These are phyloP conservation scores for Berghia stephanieae DNA, from an alignment of 1,140 invertebrate genomes.

Conservation along the genomic window DNA sequence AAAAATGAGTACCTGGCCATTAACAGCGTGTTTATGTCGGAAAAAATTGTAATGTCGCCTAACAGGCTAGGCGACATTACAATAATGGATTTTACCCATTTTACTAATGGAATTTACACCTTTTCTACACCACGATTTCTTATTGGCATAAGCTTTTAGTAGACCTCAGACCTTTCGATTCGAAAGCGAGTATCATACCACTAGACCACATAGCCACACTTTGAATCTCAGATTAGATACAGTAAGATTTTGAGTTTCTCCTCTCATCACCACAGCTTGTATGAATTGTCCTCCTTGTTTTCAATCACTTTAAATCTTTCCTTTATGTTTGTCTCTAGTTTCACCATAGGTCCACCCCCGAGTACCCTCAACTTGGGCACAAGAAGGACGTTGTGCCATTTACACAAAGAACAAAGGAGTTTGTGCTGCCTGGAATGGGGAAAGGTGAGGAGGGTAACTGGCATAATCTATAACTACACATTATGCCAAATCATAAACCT, in stretches of 20 bases:
- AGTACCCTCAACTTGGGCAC: conserved; percentile 96
- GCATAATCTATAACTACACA: no score
- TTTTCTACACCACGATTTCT: neutral
- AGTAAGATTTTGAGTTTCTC: neutral
- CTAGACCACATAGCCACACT: no score
- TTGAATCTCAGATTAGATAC: no score
- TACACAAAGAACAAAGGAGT: conserved; percentile 93
- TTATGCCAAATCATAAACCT: no score
- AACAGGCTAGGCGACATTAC: no score
- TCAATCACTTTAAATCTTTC: neutral
- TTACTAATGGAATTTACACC: neutral
- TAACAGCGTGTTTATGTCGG: no score
- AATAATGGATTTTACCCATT: neutral
- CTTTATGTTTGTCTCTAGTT: conserved; percentile 36
- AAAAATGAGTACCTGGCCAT: no score
- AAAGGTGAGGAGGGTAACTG: conserved; percentile 75
- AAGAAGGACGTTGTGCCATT: conserved; percentile 93
- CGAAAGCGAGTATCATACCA: no score
- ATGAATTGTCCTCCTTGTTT: no score
- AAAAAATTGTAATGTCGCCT: no score
- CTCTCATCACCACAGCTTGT: neutral
- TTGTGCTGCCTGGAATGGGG: conserved; percentile 94
- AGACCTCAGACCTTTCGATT: no score
- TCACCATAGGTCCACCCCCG: conserved; percentile 83
- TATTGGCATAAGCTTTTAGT: neutral